A percentile compares a stretch with the other conserved stretches of the same genome.
Conservation (phyloP, 2,888 invertebrate genomes). For the Coremacera marginata region DNA sequence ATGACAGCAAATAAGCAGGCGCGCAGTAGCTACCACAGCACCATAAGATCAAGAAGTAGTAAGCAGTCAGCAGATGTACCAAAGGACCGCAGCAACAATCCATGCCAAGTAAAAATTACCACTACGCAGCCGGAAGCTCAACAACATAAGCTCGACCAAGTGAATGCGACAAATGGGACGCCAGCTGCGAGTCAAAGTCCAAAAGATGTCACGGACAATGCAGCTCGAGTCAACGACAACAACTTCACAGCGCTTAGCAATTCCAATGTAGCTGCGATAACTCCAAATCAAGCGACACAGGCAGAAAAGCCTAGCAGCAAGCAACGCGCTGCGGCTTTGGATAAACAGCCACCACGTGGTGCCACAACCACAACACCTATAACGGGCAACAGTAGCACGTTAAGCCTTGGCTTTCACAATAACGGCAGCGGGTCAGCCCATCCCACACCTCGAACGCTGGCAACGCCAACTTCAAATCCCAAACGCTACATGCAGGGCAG, state of each 20-base stretch:
- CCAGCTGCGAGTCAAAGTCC: not conserved
- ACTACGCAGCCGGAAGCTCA: not conserved
- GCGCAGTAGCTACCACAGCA: too few species aligned
- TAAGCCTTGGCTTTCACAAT: slow-evolving; percentile 56
- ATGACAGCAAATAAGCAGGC: not conserved
- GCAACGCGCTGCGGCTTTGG: slow-evolving; percentile 1
- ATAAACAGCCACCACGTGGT: slow-evolving; percentile 28
- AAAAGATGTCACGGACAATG: not conserved
- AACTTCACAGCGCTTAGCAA: slow-evolving; percentile 28
- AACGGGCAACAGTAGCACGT: slow-evolving; percentile 42
- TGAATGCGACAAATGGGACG: not conserved
- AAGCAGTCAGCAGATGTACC: slow-evolving; percentile 5
- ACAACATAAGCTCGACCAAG: slow-evolving; percentile 11
- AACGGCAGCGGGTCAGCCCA: slow-evolving; percentile 37
- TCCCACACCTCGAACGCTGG: not conserved
- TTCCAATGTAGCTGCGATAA: slow-evolving; percentile 30
- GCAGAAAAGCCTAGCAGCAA: slow-evolving; percentile 21
- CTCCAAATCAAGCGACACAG: slow-evolving; percentile 36
- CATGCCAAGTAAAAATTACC: slow-evolving; percentile 32
- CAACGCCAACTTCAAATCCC: slow-evolving; percentile 54
- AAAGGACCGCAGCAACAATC: slow-evolving; percentile 25
- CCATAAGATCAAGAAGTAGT: not conserved
- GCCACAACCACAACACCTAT: slow-evolving; percentile 51
- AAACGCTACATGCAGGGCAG: slow-evolving; percentile 66
- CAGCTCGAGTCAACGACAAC: slow-evolving; percentile 10